A percentile compares a stretch with the other conserved stretches of the same genome.
Conservation (phyloP, 2,888 invertebrate species). For the Trichogramma evanescens region DNA sequence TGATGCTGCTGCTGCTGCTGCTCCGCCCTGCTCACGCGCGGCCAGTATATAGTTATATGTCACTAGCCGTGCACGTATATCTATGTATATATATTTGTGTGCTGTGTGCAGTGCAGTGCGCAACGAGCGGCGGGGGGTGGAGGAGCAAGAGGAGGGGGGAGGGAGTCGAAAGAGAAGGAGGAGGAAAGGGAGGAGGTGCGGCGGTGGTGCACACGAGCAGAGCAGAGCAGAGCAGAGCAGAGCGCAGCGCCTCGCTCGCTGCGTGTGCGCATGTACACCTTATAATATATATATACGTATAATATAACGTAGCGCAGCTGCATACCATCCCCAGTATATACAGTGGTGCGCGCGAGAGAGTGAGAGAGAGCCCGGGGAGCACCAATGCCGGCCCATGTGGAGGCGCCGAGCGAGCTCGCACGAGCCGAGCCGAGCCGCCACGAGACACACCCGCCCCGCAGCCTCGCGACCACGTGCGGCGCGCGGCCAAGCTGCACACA, state of each 20-base stretch:
- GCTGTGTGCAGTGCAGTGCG: conserved; percentile 1
- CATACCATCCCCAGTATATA: not conserved
- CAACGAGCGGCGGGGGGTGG: not conserved
- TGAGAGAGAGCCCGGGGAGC: conserved; percentile 40
- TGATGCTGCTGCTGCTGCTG: too few species aligned
- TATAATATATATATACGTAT: too few species aligned
- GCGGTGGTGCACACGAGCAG: conserved; percentile 46
- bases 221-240: too few species aligned
- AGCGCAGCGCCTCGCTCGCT: too few species aligned
- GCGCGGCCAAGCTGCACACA: not conserved
- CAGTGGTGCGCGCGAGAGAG: conserved; percentile 13
- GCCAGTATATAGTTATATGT: too few species aligned
- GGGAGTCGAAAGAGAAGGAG: not conserved
- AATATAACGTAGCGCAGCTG: too few species aligned
- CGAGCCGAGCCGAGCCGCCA: conserved; percentile 31
- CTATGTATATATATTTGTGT: too few species aligned
- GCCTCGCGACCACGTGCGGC: conserved; percentile 20
- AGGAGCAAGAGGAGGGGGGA: conserved; percentile 31
- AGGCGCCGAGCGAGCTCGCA: conserved; percentile 41
- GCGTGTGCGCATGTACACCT: too few species aligned
- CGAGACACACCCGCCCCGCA: conserved; percentile 14
- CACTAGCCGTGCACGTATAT: too few species aligned
- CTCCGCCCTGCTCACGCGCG: too few species aligned
- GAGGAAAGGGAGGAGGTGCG: conserved; percentile 30
- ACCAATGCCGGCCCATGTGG: conserved; percentile 48